Base-by-base conservation (phyloP, 1,140 invertebrate genomes). In the Druon quercuslanigerum region DNA sequence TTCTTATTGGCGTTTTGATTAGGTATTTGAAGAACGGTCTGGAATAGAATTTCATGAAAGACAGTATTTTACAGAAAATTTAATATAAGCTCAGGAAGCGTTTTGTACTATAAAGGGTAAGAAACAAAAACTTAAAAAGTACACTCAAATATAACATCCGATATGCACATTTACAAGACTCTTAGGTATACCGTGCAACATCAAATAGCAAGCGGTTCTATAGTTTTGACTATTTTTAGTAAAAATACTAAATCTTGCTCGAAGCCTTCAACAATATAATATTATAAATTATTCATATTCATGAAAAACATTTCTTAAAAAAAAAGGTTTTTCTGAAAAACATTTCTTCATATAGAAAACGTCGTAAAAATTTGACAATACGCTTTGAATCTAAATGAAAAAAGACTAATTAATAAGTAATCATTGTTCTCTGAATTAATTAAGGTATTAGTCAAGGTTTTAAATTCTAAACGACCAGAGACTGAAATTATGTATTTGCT, bases 111-210 rank as follows among this genome's bases (percentile, higher is more conserved):
- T 25, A 25, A 20, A 60, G 19, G 33, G 19, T 60, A 60, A 25
- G 20, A 60, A 60, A 60, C 57, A 20, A 60, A 60, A 60, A 60
- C 57, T 60, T 60, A 60, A 60, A 33, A 60, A 60, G 57, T 60
- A 20, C 20, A 60, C 20, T 60, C 33, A 33, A 60, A 60, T 60
- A 60, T 33, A 33, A 60, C 57, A 60, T 60, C 20, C 25, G 57
- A 60, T 33, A 60, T 60, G 33, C 57, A 60, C 20, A 20, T 60
- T 20, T 60, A 60, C 16, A 25, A 60, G 3, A 60, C 57, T 60
- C 57, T 60, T 60, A 60, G 57, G 57, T 60, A 25, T 25, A 25
- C 25, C 19, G 5, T 14, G 16, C 33, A 60, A 60, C 20, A 60
- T 60, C 33, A 14, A 60, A 60, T 60, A 60, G 5, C 12, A 12